Base-by-base conservation (phyloP, 2,113 vertebrate genomes). In the Poeciliopsis turrubarensis region DNA sequence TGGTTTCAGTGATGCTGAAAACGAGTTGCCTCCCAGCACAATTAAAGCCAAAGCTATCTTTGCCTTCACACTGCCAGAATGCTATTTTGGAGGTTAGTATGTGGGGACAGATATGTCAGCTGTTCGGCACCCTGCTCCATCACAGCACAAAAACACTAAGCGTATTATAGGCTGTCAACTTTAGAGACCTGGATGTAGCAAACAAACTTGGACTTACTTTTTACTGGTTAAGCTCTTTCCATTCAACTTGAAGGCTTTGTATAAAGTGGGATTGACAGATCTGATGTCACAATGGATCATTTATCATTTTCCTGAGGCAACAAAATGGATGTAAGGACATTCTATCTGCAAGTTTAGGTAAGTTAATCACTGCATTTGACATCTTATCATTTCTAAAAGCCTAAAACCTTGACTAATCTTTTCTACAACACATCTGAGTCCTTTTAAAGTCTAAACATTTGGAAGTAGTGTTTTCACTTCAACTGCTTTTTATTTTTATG, bases 51-150 rank as follows among this genome's bases (percentile, higher is more conserved):
- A 78, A 75, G 78, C 89, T 94, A 92, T 94, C 88, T 92, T 90
- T 92, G 84, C 86, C 60, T 77, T 84, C 83, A 84, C 80, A 91
- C 89, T 92, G 90, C 93, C 91, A 83, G 83, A 81, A 79, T 80
- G 92, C 92, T 95, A 94, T 94, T 94, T 94, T 94, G 73, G 92
- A 93, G 65, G 87, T 72, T 77, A 89, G 92, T 82, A 80, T 92
- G 89, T 83, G 89, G 76, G 85, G 90, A 88, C 80, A 92, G 91
- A 93, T 90, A 92, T 93, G 93, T 93, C 94, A 95, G 94, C 94
- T 95, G 94, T 94, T 94, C 87, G 73, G 79, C 87, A 91, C 88
- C 75, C 87, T 68, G 74, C 87, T 91, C 89, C 85, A 91, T 91
- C 87, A 89, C 76, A 74, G 79, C 74, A 78, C 57, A 91, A 71